Evolutionary conservation across 37 sponge, comb jelly and placozoan species (phyloP), one percentile per base, ranked within the genome.

Genomic region (Chondrosia reniformis): DNA sequence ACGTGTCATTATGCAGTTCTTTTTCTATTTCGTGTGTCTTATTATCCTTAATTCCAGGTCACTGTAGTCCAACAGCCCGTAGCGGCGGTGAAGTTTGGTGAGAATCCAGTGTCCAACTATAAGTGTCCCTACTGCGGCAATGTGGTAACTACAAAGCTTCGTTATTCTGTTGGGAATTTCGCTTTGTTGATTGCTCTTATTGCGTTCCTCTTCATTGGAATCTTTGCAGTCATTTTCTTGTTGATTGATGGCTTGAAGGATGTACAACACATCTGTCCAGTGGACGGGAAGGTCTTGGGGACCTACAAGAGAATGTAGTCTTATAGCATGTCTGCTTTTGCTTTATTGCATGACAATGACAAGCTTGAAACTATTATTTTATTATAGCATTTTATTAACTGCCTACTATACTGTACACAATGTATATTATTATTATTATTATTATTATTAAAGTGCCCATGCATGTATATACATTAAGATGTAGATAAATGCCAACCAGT

Each of bases 341-440:
- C 22, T 71, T 71, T 17, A 43, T 38, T 3, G 31, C 17, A 19
- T 46, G 31, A 4, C 28, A 34, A 24, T 9, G 1, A 46, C 46
- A 6, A 45, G 33, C n/a, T 6, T 6, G 10, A 33, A 42, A 3
- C 25, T 45, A 4, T 40, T 74, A 7, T 54, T 46, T 46, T 17
- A 42, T 57, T 41, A 8, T 34, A 31, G 27, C 0, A 21, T 2
- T 81, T 39, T 49, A 32, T 0, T 74, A 59, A 1, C 3, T 61
- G 0, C 33, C 82, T 83, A 56, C 82, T 1, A 82, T 83, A 32
- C 27, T 55, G 33, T 76, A n/a, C n/a, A n/a, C n/a, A n/a, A n/a
- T n/a, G n/a, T n/a, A n/a, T n/a, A n/a, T n/a, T n/a, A n/a, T n/a
- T n/a, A n/a, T n/a, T n/a, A n/a, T n/a, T n/a, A n/a, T n/a, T n/a